Base-by-base conservation (phyloP, 2,113 vertebrate species). In the Nyctibius bracteatus region DNA sequence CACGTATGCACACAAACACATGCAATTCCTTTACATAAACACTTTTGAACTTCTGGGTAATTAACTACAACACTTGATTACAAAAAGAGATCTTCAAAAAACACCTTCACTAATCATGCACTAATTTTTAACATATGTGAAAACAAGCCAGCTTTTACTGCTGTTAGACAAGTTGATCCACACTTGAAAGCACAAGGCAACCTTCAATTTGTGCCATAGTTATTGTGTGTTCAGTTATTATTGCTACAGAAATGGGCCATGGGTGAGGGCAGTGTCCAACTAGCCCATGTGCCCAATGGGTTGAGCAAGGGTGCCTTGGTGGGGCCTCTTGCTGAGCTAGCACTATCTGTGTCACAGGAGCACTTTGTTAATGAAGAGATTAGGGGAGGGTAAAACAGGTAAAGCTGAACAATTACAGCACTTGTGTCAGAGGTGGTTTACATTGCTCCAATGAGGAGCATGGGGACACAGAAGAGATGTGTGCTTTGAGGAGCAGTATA, bases 81-180 rank as follows among this genome's bases (percentile, higher is more conserved):
- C 41, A 92, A 84, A 84, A 71, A 93, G 67, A 94, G 47, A 75
- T 86, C 43, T 68, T 86, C 33, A 68, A 41, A 84, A 94, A 61
- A 11, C 13, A 27, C 28, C 81, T 84, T 72, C 37, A 5, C 49
- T 94, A 67, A 79, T 94, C 58, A 88, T 1, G 12, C 49, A 35
- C n/a, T 94, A 41, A 79, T 97, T 93, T 93, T 91, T 79, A 94
- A 78, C 70, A 14, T 14, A 74, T 66, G 79, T 81, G 35, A 86
- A 91, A 92, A 68, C 62, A 94, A 94, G 43, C 77, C 81, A 90
- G 74, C 74, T 93, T 95, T 92, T 79, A 86, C 74, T 68, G 85
- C 5, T 19, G 67, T 88, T 87, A 67, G 80, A 96, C 74, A 51
- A 96, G 80, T 85, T 43, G 49, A 91, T 93, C 86, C 72, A 89